Evolutionary conservation across 2,797 vertebrate genomes (phyloP).

Genomic region (Carcharodon carcharias): DNA sequence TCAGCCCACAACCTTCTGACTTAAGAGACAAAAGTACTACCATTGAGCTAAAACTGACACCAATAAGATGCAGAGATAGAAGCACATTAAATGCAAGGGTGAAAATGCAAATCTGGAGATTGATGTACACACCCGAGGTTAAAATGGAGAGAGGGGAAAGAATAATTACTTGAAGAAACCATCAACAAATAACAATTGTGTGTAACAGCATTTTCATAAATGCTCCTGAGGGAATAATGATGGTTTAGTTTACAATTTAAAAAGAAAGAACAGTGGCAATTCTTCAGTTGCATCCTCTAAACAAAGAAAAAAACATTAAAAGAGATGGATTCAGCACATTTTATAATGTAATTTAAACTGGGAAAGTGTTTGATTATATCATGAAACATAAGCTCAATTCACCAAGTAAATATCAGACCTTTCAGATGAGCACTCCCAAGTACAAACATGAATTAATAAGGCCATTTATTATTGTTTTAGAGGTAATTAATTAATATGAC

Average conservation of each 20-base stretch:
- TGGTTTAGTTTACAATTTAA: not conserved
- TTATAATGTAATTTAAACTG: not conserved
- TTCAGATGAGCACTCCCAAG: not conserved
- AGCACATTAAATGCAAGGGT: not conserved
- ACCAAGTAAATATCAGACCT: not conserved
- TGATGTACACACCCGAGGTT: not conserved
- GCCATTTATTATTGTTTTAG: not conserved
- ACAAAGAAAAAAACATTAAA: not conserved
- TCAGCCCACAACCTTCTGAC: not conserved
- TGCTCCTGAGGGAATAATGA: not conserved
- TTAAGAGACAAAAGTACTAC: not conserved
- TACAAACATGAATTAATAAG: not conserved
- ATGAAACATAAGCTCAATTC: not conserved
- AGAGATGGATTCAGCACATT: not conserved
- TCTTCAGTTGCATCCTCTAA: not conserved
- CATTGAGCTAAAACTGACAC: not conserved
- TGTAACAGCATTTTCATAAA: not conserved
- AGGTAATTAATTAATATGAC: not conserved
- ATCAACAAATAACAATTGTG: not conserved
- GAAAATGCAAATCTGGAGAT: not conserved
- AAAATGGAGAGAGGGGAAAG: not conserved
- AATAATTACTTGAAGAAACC: not conserved
- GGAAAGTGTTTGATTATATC: not conserved
- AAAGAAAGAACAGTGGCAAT: not conserved
- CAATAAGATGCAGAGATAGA: not conserved